A percentile compares a stretch with the other conserved stretches of the same genome.
Evolutionary conservation across 2,888 invertebrate genomes (phyloP).

Genomic region (Caenorhabditis sp.): DNA sequence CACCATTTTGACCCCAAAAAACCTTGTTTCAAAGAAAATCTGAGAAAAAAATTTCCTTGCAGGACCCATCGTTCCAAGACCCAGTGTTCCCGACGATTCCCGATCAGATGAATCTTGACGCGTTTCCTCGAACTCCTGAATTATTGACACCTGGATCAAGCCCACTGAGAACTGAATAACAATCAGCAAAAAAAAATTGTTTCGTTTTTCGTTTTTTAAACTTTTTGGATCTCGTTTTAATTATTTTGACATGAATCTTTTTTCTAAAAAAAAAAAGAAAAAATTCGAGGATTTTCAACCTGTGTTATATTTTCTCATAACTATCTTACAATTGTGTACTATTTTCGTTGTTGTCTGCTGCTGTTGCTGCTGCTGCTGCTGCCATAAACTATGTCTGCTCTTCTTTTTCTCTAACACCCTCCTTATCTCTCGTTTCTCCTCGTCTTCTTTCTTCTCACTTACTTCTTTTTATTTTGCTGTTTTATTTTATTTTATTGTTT

Average conservation of each 20-base stretch:
- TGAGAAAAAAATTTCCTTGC: no score
- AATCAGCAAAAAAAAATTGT: background rate
- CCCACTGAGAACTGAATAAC: background rate
- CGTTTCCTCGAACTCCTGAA: background rate
- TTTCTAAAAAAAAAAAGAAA: background rate
- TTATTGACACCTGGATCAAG: slow-evolving; percentile 3
- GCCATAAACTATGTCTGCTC: background rate
- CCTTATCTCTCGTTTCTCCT: no score
- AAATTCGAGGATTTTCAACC: background rate
- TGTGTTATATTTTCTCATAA: background rate
- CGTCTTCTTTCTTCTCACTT: background rate
- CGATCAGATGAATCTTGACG: background rate
- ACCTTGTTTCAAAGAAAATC: no score
- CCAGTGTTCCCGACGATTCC: background rate
- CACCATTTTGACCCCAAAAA: no score
- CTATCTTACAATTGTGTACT: background rate
- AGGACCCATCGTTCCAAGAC: background rate
- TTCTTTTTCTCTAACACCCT: no score
- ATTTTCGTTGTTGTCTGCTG: background rate
- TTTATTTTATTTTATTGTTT: background rate
- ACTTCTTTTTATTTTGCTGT: background rate
- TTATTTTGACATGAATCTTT: background rate
- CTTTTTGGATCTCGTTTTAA: background rate
- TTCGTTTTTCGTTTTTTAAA: background rate
- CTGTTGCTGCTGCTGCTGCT: background rate